phyloP scores from a whole-genome alignment of 2,113 vertebrate genomes.

The Rhabdornis inornatus region DNA sequence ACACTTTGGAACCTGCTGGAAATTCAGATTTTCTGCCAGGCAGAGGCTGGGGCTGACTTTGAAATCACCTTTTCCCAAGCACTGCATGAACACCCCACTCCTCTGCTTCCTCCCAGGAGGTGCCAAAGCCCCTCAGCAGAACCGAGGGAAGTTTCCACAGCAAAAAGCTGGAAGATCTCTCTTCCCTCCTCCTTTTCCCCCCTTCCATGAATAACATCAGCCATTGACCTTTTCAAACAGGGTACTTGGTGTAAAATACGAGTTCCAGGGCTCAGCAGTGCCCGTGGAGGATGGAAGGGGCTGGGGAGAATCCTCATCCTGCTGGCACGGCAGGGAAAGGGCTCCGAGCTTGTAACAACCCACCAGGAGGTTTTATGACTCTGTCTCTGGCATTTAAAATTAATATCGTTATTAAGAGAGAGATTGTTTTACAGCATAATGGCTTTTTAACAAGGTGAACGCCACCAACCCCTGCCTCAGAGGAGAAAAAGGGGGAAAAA shows the following conservation, averaged over 20 bases:
- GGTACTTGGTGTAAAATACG: background rate
- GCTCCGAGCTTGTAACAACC: background rate
- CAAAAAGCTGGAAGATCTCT: background rate
- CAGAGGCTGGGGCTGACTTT: background rate
- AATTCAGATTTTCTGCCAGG: background rate
- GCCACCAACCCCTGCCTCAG: background rate
- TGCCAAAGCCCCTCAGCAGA: background rate
- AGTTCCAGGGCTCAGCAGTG: background rate
- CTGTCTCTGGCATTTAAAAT: conserved; percentile 60
- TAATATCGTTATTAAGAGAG: conserved; percentile 48
- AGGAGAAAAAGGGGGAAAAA: background rate
- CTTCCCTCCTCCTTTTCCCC: background rate
- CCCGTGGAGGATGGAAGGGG: background rate
- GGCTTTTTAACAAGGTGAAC: conserved; percentile 41
- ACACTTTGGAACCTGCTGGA: accelerated
- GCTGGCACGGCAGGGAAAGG: background rate
- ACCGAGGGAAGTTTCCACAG: background rate
- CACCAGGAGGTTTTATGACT: conserved; percentile 11
- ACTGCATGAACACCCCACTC: background rate
- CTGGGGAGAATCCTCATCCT: background rate
- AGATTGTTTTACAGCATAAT: conserved; percentile 30
- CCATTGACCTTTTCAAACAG: conserved; percentile 33
- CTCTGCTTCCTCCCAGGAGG: background rate
- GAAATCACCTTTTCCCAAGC: background rate
- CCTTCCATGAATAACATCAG: background rate